phyloP scores from a whole-genome alignment of 2,113 vertebrate species.

The Cichladusa arquata region DNA sequence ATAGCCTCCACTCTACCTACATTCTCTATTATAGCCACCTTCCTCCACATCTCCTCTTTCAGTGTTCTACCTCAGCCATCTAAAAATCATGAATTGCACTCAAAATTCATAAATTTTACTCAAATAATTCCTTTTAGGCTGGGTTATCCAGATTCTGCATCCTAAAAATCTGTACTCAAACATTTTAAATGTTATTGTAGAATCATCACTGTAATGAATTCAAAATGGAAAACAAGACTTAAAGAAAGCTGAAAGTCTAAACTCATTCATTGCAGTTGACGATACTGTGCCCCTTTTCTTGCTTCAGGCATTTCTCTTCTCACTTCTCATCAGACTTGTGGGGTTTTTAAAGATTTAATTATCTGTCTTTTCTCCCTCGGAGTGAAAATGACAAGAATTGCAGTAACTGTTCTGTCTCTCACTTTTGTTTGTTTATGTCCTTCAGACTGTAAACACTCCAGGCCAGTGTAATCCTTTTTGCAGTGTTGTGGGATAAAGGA shows the following conservation, averaged over 20 bases:
- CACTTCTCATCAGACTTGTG: background rate
- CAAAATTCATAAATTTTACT: background rate
- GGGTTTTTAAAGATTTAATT: accelerated
- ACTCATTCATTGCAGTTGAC: background rate
- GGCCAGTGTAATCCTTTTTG: background rate
- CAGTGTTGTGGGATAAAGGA: background rate
- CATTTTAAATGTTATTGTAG: background rate
- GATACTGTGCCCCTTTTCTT: background rate
- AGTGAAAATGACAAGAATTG: background rate
- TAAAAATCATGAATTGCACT: background rate
- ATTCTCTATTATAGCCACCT: background rate
- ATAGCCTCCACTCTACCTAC: background rate
- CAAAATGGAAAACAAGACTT: background rate
- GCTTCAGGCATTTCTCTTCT: background rate
- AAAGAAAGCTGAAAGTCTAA: background rate
- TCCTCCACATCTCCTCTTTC: background rate
- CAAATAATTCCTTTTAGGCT: background rate
- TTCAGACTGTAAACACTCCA: background rate
- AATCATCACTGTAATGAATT: background rate
- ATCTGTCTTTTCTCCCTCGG: background rate
- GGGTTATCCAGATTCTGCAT: background rate
- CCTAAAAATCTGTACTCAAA: background rate
- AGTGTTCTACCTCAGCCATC: background rate
- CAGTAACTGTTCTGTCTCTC: background rate
- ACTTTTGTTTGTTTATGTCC: background rate